Evolutionary conservation across 2,888 invertebrate species (phyloP).

Genomic region (Erebia epiphron): DNA sequence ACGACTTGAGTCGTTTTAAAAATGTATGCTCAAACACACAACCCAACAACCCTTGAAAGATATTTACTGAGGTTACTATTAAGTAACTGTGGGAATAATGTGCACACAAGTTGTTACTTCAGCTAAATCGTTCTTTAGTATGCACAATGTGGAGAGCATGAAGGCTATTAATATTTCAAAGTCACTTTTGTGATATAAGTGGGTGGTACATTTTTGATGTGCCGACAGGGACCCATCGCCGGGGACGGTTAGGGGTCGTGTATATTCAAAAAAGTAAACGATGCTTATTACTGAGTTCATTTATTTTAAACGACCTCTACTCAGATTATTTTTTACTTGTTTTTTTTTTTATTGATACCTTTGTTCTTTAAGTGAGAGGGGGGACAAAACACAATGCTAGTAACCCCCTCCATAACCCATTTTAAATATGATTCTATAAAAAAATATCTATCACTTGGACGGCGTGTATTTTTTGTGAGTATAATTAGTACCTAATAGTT

Average conservation of each 20-base stretch:
- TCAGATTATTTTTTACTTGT: neutral
- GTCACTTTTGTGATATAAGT: slow-evolving; percentile 43
- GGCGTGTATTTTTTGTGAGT: too few species aligned
- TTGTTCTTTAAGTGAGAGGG: too few species aligned
- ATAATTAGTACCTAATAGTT: too few species aligned
- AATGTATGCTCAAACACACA: neutral
- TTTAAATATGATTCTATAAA: too few species aligned
- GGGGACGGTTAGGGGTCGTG: neutral
- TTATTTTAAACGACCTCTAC: neutral
- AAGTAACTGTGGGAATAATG: slow-evolving; percentile 16
- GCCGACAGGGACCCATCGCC: slow-evolving; percentile 30
- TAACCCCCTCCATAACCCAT: too few species aligned
- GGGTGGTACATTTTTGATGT: slow-evolving; percentile 42
- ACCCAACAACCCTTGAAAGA: neutral
- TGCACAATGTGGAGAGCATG: slow-evolving; percentile 22
- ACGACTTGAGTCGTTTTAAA: too few species aligned
- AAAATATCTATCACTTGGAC: too few species aligned
- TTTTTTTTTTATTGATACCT: too few species aligned
- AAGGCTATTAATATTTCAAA: slow-evolving; percentile 41
- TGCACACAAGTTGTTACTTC: slow-evolving; percentile 23
- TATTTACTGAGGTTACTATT: neutral
- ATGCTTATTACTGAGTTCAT: slow-evolving; percentile 7
- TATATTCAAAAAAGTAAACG: slow-evolving; percentile 3
- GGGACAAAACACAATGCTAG: too few species aligned
- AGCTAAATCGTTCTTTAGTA: slow-evolving; percentile 23